Base-by-base conservation (phyloP, 2,113 vertebrate species). In the Centrocercus urophasianus region DNA sequence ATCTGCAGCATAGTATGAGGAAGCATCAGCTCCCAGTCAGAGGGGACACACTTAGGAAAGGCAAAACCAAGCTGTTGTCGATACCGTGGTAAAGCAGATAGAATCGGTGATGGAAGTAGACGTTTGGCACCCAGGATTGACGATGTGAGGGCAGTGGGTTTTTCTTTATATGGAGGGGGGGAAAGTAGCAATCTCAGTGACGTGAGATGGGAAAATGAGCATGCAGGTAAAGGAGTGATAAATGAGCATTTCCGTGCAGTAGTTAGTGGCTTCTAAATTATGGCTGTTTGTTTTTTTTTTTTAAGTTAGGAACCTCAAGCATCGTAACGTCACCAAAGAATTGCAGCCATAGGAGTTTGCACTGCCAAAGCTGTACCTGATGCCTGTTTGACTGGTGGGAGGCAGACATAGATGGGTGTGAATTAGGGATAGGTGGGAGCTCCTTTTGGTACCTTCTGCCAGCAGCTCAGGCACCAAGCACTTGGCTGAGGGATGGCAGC, bases 131-230 rank as follows among this genome's bases (percentile, higher is more conserved):
- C 12, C 19, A 56, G 63, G 43, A 34, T 45, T 78, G 70, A 8
- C 47, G 13, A 9, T 45, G 54, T 30, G 38, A n/a, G 30, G 32
- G 14, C 48, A 43, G 28, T 48, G 27, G n/a, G 30, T 47, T 69
- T 77, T 16, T 52, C 5, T 38, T 54, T 84, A 32, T 60, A 38
- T 59, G 25, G 18, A 64, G 38, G 17, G 50, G 67, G 60, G 30
- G 5, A 27, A 83, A 43, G 73, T 28, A 36, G n/a, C 71, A 83
- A 16, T 73, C 56, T 27, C 16, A 22, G 67, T 12, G n/a, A n/a
- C 5, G 5, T 0, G 0, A 65, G 47, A 42, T 5, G 2, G n/a
- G 25, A 76, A 80, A 57, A 61, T 16, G 15, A 52, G 18, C 13
- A 4, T 47, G 54, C 28, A 63, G 57, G 59, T 56, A 70, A 79